These are phyloP conservation scores for Chaetoderma sp. DNA, from an alignment of 2,888 invertebrate genomes.

Conservation along the genomic window DNA sequence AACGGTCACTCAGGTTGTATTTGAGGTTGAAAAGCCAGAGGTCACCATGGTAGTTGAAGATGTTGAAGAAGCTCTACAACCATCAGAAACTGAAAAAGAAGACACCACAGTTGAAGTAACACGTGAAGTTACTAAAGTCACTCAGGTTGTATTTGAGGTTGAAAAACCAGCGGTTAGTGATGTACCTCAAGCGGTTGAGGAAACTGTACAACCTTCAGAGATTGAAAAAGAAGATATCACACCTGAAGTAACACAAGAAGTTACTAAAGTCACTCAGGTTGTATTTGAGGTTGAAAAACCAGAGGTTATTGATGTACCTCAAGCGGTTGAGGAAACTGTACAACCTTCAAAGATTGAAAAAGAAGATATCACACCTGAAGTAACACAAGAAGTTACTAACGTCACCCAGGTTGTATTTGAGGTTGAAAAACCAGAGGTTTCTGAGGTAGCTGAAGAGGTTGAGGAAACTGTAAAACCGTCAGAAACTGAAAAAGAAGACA, in stretches of 20 bases:
- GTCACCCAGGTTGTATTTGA: background rate
- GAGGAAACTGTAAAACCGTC: background rate
- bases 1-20: constrained; percentile 10
- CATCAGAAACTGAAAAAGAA: background rate
- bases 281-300: background rate
- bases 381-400: constrained; percentile 9
- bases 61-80: constrained; percentile 8
- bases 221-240: too few relatives aligned
- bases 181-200: background rate
- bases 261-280: background rate
- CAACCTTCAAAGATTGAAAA: background rate
- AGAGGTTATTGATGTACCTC: background rate
- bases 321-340: background rate
- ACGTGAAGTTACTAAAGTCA: constrained; percentile 6
- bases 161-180: background rate
- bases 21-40: constrained; percentile 1
- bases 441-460: constrained; percentile 35
- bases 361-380: constrained; percentile 22
- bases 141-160: constrained; percentile 4
- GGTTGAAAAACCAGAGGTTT: constrained; percentile 5
- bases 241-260: too few relatives aligned
- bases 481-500: constrained; percentile 21
- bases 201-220: too few relatives aligned
- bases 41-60: constrained; percentile 7
- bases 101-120: constrained; percentile 13